These are phyloP conservation scores for Papilio polyxenes DNA, from an alignment of 1,140 invertebrate genomes.

Conservation along the genomic window DNA sequence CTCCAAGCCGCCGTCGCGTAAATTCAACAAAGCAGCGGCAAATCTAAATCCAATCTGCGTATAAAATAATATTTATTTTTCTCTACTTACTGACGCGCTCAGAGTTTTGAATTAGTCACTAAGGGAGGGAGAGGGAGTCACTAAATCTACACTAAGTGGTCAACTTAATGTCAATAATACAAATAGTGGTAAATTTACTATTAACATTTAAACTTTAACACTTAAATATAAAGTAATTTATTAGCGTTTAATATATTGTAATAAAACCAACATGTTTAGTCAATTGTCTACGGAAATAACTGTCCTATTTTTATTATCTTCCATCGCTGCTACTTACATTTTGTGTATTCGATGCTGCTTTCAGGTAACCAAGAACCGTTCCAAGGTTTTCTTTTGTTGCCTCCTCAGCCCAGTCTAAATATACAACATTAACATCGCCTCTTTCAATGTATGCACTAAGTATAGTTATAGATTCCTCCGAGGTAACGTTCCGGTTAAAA, in stretches of 20 bases:
- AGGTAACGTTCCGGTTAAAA: neutral
- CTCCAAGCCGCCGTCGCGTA: constrained; percentile 24
- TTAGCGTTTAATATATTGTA: too few relatives aligned
- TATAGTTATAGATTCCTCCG: neutral
- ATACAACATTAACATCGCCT: constrained; percentile 33
- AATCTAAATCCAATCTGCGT: constrained; percentile 32
- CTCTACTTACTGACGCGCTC: neutral
- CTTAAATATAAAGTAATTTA: too few relatives aligned
- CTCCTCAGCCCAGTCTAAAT: constrained; percentile 43
- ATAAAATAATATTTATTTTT: neutral
- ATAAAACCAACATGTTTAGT: neutral
- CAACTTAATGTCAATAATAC: too few relatives aligned
- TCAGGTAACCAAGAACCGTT: constrained; percentile 16
- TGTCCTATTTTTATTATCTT: neutral
- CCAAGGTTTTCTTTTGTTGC: neutral
- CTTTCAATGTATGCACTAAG: constrained; percentile 26
- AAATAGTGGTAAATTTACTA: too few relatives aligned
- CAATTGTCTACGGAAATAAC: neutral
- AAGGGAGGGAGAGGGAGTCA: neutral
- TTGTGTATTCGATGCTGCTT: constrained; percentile 34
- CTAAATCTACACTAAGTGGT: too few relatives aligned
- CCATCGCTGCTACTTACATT: constrained; percentile 21
- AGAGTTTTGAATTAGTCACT: neutral
- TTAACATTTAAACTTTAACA: too few relatives aligned
- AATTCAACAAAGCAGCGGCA: constrained; percentile 19